phyloP scores from a whole-genome alignment of 2,797 vertebrate species.

The Sebastes goodei region DNA sequence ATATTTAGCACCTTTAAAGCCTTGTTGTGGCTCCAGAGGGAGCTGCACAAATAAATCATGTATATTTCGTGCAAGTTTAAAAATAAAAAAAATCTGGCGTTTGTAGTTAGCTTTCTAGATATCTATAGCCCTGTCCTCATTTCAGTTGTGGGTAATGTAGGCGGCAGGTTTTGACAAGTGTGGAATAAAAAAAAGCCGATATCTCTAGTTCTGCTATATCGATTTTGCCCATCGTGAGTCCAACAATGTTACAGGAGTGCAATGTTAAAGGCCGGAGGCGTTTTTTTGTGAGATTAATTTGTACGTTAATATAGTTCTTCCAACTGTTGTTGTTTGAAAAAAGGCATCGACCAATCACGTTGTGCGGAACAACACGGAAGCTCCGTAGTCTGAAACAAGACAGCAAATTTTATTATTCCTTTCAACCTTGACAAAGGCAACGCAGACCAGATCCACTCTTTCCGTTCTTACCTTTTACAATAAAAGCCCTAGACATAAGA shows the following conservation, averaged over 20 bases:
- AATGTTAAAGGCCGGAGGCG: background rate
- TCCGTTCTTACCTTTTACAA: no score
- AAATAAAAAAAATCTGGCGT: background rate
- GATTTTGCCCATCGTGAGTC: background rate
- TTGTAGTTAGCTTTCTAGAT: background rate
- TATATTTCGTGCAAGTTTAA: background rate
- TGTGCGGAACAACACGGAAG: rapidly evolving
- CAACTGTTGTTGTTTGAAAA: no score
- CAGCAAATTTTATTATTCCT: no score
- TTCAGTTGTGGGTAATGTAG: background rate
- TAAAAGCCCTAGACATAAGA: no score
- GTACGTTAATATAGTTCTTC: background rate
- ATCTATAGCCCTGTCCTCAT: rapidly evolving
- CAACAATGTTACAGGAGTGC: background rate
- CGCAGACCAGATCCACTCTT: no score
- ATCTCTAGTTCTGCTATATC: background rate
- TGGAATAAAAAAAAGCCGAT: background rate
- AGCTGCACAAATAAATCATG: background rate
- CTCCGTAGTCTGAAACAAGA: no score
- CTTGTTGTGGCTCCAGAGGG: no score
- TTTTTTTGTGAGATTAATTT: no score
- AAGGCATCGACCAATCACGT: no score
- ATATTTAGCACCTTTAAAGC: no score
- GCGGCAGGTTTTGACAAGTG: background rate
- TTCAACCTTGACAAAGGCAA: no score